Conservation (phyloP, 2,113 vertebrate species). For the Pseudonaja textilis region DNA sequence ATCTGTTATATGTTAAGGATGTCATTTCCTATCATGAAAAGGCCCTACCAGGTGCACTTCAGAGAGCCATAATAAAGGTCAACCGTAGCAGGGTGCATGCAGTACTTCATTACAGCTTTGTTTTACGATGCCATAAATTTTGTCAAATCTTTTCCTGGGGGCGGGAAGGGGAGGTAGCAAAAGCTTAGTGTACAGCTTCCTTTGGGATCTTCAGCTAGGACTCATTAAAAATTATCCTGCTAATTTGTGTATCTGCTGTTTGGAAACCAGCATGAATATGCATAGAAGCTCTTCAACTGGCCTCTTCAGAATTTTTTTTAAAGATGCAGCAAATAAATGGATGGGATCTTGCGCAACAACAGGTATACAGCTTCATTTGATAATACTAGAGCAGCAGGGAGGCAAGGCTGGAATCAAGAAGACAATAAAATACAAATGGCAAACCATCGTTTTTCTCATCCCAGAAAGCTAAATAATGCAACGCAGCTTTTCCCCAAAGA, state of each 20-base stretch:
- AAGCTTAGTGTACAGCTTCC: constrained; percentile 23
- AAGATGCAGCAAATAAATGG: background rate
- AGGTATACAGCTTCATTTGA: background rate
- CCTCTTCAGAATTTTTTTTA: background rate
- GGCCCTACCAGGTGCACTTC: background rate
- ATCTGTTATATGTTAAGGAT: background rate
- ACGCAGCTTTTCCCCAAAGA: background rate
- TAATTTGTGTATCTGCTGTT: constrained; percentile 62
- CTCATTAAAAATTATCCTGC: constrained; percentile 63
- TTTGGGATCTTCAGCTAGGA: constrained; percentile 54
- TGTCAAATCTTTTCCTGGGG: background rate
- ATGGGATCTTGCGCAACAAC: background rate
- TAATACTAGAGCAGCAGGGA: background rate
- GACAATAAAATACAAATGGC: constrained; percentile 2
- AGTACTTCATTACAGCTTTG: background rate
- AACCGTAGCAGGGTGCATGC: background rate
- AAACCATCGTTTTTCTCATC: background rate
- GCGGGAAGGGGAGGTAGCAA: background rate
- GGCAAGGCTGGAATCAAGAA: background rate
- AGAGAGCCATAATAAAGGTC: background rate
- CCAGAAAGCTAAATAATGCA: constrained; percentile 39
- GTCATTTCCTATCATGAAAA: background rate
- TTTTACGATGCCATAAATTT: background rate
- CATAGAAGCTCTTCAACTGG: constrained; percentile 38
- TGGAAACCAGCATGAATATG: constrained; percentile 63